phyloP scores from a whole-genome alignment of 2,113 vertebrate genomes.

The Choloepus hoffmanni region DNA sequence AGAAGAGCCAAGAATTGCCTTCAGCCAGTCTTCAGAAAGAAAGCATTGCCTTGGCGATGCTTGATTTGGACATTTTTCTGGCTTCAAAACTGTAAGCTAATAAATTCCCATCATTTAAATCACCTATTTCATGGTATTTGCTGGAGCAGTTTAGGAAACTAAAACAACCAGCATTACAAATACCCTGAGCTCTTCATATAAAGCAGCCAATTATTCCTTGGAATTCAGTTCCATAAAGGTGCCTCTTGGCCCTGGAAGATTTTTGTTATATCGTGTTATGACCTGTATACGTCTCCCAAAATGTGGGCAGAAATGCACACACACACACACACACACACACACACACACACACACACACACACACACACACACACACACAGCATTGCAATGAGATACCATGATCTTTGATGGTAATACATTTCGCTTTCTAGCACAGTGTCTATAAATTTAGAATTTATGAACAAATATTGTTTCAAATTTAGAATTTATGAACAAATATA shows the following conservation, averaged over 20 bases:
- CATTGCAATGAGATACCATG: neutral
- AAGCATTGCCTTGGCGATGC: too few relatives aligned
- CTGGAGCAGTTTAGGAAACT: too few relatives aligned
- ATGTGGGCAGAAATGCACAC: neutral
- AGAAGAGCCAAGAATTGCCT: too few relatives aligned
- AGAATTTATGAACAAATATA: neutral
- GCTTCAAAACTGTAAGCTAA: too few relatives aligned
- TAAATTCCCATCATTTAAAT: too few relatives aligned
- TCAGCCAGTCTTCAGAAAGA: too few relatives aligned
- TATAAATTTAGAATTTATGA: conserved; percentile 37
- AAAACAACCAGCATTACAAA: neutral
- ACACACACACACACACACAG: neutral
- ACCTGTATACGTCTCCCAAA: neutral
- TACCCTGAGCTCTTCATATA: neutral
- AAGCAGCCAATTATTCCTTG: neutral
- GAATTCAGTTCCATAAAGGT: conserved; percentile 5
- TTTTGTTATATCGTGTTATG: conserved; percentile 26
- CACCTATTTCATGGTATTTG: too few relatives aligned
- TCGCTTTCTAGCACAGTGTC: neutral
- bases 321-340: neutral
- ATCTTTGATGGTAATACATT: neutral
- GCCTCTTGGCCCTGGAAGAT: neutral
- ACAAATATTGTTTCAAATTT: too few relatives aligned
- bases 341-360: neutral
- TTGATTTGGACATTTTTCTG: too few relatives aligned